phyloP scores from a whole-genome alignment of 2,113 vertebrate genomes.

The Benitochromis conjunctus region DNA sequence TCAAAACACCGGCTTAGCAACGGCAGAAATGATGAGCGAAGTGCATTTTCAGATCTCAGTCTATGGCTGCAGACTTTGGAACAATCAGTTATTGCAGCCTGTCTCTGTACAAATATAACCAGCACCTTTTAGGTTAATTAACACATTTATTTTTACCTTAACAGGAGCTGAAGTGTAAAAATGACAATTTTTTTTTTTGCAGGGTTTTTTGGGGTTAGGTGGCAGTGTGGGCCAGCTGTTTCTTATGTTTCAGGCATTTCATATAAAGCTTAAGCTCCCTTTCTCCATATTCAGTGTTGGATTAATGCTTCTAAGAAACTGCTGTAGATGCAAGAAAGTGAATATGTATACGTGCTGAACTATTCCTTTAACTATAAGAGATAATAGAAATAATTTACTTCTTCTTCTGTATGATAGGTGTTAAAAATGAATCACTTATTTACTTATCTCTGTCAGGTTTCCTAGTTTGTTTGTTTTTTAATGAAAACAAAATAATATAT shows the following conservation, averaged over 20 bases:
- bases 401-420: neutral
- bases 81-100: neutral
- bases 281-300: neutral
- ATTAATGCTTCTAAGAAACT: neutral
- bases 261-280: neutral
- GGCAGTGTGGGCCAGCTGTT: neutral
- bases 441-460: neutral
- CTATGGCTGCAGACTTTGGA: neutral
- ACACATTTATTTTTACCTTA: neutral
- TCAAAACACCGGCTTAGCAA: neutral
- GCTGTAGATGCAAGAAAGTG: neutral
- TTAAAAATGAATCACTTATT: neutral
- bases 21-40: neutral
- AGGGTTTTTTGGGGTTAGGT: neutral
- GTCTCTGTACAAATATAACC: neutral
- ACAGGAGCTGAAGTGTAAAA: neutral
- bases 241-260: neutral
- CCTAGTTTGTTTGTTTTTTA: rapidly evolving
- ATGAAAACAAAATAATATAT: neutral
- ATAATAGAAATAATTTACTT: neutral
- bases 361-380: neutral
- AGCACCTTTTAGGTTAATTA: neutral
- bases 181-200: neutral
- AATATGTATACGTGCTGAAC: neutral
- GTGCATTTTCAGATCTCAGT: neutral